Evolutionary conservation across 2,113 vertebrate genomes (phyloP).

Genomic region (Rhea pennata): DNA sequence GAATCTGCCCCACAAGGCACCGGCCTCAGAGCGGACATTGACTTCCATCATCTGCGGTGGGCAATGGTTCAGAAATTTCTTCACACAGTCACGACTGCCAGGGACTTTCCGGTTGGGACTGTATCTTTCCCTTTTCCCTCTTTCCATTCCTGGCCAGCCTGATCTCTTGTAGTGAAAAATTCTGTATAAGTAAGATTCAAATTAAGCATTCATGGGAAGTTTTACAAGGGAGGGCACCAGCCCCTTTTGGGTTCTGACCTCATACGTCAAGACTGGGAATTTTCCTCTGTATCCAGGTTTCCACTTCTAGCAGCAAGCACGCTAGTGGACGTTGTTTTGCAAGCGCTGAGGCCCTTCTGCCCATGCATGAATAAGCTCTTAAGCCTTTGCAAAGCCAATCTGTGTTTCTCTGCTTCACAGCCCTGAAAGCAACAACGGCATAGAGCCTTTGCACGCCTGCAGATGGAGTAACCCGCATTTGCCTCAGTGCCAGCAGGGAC

Average conservation of each 20-base stretch:
- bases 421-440: fast-evolving
- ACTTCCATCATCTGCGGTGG: background rate
- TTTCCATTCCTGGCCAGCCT: background rate
- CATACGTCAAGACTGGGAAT: background rate
- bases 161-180: background rate
- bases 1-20: background rate
- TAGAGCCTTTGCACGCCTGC: background rate
- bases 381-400: background rate
- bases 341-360: fast-evolving
- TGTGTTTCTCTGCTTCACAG: background rate
- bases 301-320: background rate
- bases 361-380: fast-evolving
- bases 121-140: background rate
- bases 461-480: background rate
- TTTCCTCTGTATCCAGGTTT: background rate
- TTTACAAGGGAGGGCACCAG: background rate
- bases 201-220: background rate
- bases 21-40: background rate
- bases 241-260: background rate
- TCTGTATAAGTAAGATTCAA: fast-evolving
- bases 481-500: background rate
- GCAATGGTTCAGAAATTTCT: background rate
- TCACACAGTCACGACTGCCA: background rate
- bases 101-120: background rate
- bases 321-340: fast-evolving